Evolutionary conservation across 1,140 invertebrate species (phyloP), one percentile per base, ranked within the genome.

Genomic region (Cotesia vestalis): DNA sequence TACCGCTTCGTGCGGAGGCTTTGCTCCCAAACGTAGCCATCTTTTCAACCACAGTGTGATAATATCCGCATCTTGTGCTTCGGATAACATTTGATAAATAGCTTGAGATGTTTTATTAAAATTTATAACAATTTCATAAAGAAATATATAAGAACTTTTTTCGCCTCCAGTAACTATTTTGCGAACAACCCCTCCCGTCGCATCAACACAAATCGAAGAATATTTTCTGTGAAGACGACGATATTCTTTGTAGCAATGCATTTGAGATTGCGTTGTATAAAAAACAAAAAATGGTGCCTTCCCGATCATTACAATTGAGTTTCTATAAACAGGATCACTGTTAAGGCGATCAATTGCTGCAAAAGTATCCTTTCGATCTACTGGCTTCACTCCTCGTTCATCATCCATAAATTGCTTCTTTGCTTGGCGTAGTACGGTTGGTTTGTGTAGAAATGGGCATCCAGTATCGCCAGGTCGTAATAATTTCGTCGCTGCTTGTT

Each of bases 41-140:
- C 17, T 20, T 60, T 60, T 60, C 8, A 60, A 60, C 59, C 59
- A 60, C 8, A 60, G 27, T 4, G 17, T 12, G 27, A 60, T 60
- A 35, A 8, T 60, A 6, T 35, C 59, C 3, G 59, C 27, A 60
- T 60, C 59, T 20, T 60, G 59, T 5, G 12, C 8, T 35, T 60
- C 59, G 6, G 59, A 20, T 35, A 60, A 12, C 59, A 60, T 60
- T 34, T 60, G 27, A 20, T 60, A 60, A 3, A 60, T n/a, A 55
- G 53, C 9, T 55, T 8, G 53, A 14, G 59, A 60, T 4, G 59
- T 60, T 20, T 60, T 20, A 5, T 60, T 35, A 8, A 60, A 60
- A 60, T 60, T 60, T 27, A 60, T 60, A 3, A 60, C 59, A 4
- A 60, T 60, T 27, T 20, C 14, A 12, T 60, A 60, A 60, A 60